A percentile compares a stretch with the other conserved stretches of the same genome.
Evolutionary conservation across 2,113 vertebrate species (phyloP).

Genomic region (Varanus salvator): DNA sequence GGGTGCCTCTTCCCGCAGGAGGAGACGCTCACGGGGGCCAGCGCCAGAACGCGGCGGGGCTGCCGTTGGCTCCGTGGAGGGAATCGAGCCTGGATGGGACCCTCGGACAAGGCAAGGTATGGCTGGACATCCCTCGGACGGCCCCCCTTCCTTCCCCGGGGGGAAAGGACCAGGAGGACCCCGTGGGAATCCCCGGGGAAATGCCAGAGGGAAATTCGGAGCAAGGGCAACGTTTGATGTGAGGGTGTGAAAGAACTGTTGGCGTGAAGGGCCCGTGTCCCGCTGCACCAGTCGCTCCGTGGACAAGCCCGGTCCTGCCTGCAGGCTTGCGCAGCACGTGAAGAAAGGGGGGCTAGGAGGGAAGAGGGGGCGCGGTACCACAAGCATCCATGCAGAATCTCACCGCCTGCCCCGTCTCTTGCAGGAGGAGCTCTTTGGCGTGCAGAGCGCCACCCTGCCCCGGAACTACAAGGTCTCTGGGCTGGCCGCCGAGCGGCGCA

Average conservation of each 20-base stretch:
- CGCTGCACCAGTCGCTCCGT: too few relatives aligned
- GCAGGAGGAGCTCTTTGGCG: constrained; percentile 54
- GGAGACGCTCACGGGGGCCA: constrained; percentile 63
- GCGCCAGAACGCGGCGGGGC: constrained; percentile 55
- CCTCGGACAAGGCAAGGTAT: constrained; percentile 76
- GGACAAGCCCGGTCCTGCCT: too few relatives aligned
- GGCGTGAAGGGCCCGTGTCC: too few relatives aligned
- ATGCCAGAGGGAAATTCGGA: accelerated
- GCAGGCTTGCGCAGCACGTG: too few relatives aligned
- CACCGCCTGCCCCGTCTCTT: background rate
- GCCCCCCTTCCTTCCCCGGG: too few relatives aligned
- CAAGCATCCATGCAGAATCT: background rate
- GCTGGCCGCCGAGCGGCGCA: constrained; percentile 69
- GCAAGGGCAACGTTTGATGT: background rate
- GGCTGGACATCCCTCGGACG: background rate
- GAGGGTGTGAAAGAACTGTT: too few relatives aligned
- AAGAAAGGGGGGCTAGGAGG: too few relatives aligned
- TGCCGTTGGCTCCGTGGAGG: constrained; percentile 84
- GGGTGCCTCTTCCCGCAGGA: constrained; percentile 61
- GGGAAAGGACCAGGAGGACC: background rate
- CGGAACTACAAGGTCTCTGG: constrained; percentile 79
- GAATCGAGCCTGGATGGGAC: constrained; percentile 87
- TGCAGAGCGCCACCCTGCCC: constrained; percentile 78
- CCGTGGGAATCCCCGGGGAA: background rate
- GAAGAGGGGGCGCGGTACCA: background rate